A percentile compares a stretch with the other conserved stretches of the same genome.
phyloP scores from a whole-genome alignment of 2,888 invertebrate genomes.

The Diplolepis rosae region DNA sequence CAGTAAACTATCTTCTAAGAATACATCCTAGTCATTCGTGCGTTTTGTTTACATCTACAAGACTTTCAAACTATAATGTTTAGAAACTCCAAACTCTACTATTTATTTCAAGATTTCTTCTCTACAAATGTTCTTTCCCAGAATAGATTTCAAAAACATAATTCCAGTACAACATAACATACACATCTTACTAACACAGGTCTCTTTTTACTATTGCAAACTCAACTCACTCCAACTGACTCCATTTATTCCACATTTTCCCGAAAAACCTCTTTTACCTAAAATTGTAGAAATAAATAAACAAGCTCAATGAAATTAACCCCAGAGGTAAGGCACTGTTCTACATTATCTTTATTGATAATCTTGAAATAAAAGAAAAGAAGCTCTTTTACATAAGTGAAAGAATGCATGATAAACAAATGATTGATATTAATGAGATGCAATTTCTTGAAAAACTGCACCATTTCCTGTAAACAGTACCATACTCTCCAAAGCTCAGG shows the following conservation, averaged over 20 bases:
- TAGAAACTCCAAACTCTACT: neutral
- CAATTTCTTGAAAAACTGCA: neutral
- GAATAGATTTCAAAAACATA: too few species aligned
- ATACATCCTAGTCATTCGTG: neutral
- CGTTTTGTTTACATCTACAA: slow-evolving; percentile 10
- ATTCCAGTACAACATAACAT: too few species aligned
- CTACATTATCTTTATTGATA: too few species aligned
- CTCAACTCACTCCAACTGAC: neutral
- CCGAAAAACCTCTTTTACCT: neutral
- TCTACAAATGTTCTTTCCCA: too few species aligned
- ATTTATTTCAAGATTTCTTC: neutral
- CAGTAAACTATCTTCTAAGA: neutral
- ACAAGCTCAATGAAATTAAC: neutral
- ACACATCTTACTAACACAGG: neutral
- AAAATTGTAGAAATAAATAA: neutral
- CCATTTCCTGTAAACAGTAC: neutral
- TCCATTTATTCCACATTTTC: neutral
- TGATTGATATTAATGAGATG: neutral
- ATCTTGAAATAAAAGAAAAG: neutral
- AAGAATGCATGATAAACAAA: neutral
- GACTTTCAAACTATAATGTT: neutral
- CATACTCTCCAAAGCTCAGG: neutral
- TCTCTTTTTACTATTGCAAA: neutral
- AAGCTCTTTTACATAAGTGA: neutral
- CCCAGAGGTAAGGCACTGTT: neutral